Evolutionary conservation across 2,888 invertebrate genomes (phyloP).

Genomic region (Drosophila putrida): DNA sequence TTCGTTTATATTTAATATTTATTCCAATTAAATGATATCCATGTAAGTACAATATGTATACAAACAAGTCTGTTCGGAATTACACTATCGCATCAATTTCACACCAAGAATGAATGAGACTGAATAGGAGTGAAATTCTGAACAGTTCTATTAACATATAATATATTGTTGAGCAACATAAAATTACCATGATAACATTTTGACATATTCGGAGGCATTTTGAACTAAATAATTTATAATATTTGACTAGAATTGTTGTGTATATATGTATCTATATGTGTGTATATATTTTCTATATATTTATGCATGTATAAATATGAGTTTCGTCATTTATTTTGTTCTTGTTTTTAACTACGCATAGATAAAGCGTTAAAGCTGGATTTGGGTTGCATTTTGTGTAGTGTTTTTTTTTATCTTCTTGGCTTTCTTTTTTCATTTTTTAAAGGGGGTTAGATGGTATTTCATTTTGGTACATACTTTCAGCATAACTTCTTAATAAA

Average conservation of each 20-base stretch:
- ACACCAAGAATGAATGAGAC: neutral
- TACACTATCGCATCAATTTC: neutral
- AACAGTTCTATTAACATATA: constrained; percentile 5
- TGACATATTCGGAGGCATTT: constrained; percentile 52
- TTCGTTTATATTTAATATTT: constrained; percentile 9
- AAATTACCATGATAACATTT: constrained; percentile 41
- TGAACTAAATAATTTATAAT: constrained; percentile 46
- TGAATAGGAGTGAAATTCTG: neutral
- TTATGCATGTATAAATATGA: constrained; percentile 41
- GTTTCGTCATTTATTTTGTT: constrained; percentile 24
- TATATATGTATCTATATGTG: constrained; percentile 37
- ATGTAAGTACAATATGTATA: neutral
- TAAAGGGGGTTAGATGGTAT: constrained; percentile 40
- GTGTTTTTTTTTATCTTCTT: constrained; percentile 9
- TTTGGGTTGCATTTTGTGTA: constrained; percentile 55
- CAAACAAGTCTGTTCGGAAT: neutral
- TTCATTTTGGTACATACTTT: constrained; percentile 54
- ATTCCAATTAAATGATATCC: constrained; percentile 9
- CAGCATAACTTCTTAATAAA: constrained; percentile 67
- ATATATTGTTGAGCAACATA: constrained; percentile 34
- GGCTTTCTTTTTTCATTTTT: constrained; percentile 9
- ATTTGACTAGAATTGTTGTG: constrained; percentile 60
- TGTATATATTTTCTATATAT: constrained; percentile 30
- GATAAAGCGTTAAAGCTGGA: constrained; percentile 66
- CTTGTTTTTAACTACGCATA: constrained; percentile 48